Conservation (phyloP, 2,797 vertebrate species). For the Lepilemur ruficaudatus region DNA sequence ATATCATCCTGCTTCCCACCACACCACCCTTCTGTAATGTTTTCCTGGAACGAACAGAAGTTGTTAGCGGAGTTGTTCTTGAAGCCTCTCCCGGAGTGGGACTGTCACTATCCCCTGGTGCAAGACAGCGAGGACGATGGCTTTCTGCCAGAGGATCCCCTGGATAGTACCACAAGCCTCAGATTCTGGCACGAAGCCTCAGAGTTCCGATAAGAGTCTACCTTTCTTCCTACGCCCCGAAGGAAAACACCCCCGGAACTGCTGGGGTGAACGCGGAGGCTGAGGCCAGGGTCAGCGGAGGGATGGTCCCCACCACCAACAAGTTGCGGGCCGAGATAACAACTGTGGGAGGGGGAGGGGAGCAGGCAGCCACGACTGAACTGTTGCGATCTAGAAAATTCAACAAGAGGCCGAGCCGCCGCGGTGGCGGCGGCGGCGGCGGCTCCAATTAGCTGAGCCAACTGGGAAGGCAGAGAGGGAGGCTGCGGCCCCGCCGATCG, state of each 20-base stretch:
- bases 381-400: constrained; percentile 80
- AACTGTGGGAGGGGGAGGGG: constrained; percentile 62
- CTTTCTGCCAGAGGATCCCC: background rate
- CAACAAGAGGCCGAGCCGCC: constrained; percentile 78
- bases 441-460: constrained; percentile 79
- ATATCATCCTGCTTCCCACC: background rate
- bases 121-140: background rate
- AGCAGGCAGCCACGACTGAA: constrained; percentile 66
- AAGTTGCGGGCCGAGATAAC: constrained; percentile 69
- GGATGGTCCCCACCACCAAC: constrained; percentile 54
- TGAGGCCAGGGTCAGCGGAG: constrained; percentile 48
- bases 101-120: constrained; percentile 10
- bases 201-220: background rate
- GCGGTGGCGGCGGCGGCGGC: constrained; percentile 64
- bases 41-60: constrained; percentile 40
- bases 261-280: background rate
- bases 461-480: constrained; percentile 74
- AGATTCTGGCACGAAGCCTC: constrained; percentile 34
- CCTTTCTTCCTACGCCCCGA: background rate
- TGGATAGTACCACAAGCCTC: background rate
- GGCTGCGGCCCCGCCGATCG: constrained; percentile 62
- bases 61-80: background rate
- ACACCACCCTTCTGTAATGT: background rate
- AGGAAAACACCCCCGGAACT: background rate
- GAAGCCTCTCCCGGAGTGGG: background rate